Base-by-base conservation (phyloP, 2,888 invertebrate genomes). In the Chrysina gloriosa region DNA sequence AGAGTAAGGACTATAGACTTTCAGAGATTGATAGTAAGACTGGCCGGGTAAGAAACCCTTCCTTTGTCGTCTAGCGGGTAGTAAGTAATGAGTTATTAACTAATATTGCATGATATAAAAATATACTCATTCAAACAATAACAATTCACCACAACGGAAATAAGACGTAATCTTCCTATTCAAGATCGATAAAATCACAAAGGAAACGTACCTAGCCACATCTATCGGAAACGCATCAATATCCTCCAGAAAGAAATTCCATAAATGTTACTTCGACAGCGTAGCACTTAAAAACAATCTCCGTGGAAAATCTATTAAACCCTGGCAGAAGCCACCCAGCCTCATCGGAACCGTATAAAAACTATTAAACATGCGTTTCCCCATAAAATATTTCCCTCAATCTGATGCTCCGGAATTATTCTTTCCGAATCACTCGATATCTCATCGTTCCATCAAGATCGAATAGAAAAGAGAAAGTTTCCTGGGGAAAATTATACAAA, bases 231-330 rank as follows among this genome's bases (percentile, higher is more conserved):
- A 45, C 2, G 21, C 21, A 45, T 34, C 31, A 19, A 9, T 31
- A 52, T 52, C 31, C 23, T 16, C 31, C n/a, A 25, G 25, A 39
- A 42, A 42, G 42, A 14, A 42, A 42, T 16, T 27, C 58, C 42
- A 61, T 61, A 42, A 29, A 27, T 42, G 19, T 61, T 42, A 27
- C 25, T 23, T n/a, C 36, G 42, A 61, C 27, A 61, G 34, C 9
- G 42, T 16, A 25, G 58, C 42, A 61, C 42, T 61, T 61, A 61
- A 61, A 61, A 61, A 61, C 58, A 61, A 61, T 61, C 58, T 61
- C 42, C n/a, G 42, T n/a, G 3, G 58, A 7, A 61, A 61, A 61
- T 42, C 58, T 61, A 61, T 61, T 61, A 61, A 61, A 45, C 52
- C 14, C 9, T 19, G 19, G n/a, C 1, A 27, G 50, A 11, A 7